Base-by-base conservation (phyloP, 2,113 vertebrate genomes). In the Ceratotherium simum region DNA sequence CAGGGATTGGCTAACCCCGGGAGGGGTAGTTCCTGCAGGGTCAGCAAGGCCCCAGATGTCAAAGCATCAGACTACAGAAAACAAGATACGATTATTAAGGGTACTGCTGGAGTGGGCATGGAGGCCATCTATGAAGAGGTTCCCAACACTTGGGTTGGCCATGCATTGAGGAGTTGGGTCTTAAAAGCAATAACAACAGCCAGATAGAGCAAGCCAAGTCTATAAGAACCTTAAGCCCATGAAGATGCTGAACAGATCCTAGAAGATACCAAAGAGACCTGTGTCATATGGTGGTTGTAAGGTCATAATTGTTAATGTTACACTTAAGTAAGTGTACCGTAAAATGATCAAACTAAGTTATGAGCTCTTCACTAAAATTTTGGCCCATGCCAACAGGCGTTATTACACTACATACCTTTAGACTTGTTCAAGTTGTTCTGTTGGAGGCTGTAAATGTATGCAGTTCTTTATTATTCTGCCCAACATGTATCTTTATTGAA, bases 221-320 rank as follows among this genome's bases (percentile, higher is more conserved):
- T 46, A 0, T 14, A 20, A 8, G 42, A n/a, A 60, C 20, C 75
- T 75, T 18, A 27, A 42, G 75, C 67, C 65, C 18, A 5, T 3
- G n/a, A n/a, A 33, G 18, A 31, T 8, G 20, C 46, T 11, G 56
- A 33, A 11, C 31, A 11, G 21, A 54, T 4, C 5, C 73, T 2
- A 36, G 48, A 60, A 56, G 36, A 64, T 25, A 0, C 27, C 11
- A 21, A 27, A 0, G 46, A 56, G 58, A 27, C 62, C 2, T 16
- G 9, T 21, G 23, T 67, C 31, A 1, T 12, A 6, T 2, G 8
- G 39, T 3, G n/a, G n/a, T 14, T 4, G 18, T 23, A 13, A 6
- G 33, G 10, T 29, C 39, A 5, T 18, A 23, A 23, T 54, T 54
- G 51, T 54, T 54, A 54, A 54, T 54, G 51, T 17, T 54, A 54